A percentile compares a stretch with the other conserved stretches of the same genome.
These are phyloP conservation scores for Pipistrellus pygmaeus DNA, from an alignment of 2,797 vertebrate species.

Conservation along the genomic window DNA sequence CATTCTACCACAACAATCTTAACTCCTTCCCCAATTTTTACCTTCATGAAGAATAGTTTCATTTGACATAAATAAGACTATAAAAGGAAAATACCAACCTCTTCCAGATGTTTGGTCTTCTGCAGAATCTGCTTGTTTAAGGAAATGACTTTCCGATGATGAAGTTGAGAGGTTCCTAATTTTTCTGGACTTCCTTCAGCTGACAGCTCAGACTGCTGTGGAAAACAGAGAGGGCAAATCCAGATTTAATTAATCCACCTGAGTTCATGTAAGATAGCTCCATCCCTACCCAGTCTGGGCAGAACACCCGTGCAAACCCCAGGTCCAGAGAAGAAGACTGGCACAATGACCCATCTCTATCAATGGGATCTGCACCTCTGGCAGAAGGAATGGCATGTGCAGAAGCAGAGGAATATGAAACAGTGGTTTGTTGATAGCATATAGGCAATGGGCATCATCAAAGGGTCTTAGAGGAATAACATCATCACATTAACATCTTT, in stretches of 20 bases:
- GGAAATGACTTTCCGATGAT: slow-evolving; percentile 91
- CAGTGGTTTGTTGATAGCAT: not conserved
- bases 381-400: not conserved
- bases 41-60: slow-evolving; percentile 6
- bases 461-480: not conserved
- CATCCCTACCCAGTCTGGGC: not conserved
- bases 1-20: not conserved
- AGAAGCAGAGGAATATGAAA: not conserved
- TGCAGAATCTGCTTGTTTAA: slow-evolving; percentile 95
- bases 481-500: not conserved
- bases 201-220: slow-evolving; percentile 92
- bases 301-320: not conserved
- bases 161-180: slow-evolving; percentile 93
- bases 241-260: not conserved
- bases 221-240: not conserved
- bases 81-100: slow-evolving; percentile 87
- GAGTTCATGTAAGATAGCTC: not conserved
- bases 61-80: slow-evolving; percentile 47
- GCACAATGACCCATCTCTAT: not conserved
- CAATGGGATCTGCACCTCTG: not conserved
- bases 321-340: not conserved
- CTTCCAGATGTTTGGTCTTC: slow-evolving; percentile 92
- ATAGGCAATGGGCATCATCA: not conserved
- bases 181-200: slow-evolving; percentile 93
- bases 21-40: not conserved